Conservation (phyloP, 2,888 invertebrate species). For the Amblyjoppa fuscipennis region DNA sequence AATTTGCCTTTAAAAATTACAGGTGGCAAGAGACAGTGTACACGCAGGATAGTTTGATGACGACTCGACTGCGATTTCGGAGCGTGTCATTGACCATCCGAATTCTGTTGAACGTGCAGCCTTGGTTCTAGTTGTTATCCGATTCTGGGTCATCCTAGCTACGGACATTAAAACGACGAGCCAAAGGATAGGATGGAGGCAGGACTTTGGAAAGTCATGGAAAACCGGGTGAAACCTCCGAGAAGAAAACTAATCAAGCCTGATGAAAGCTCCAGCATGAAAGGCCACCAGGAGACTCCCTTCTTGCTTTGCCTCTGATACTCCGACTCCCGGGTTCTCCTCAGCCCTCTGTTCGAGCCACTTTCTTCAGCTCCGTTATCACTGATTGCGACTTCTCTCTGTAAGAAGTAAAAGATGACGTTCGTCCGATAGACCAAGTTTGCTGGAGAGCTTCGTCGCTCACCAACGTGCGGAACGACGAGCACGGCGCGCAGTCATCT, state of each 20-base stretch:
- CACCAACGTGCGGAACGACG: conserved; percentile 11
- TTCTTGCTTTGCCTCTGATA: conserved; percentile 43
- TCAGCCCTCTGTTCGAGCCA: conserved; percentile 36
- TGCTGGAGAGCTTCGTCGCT: conserved; percentile 19
- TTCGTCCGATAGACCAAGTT: conserved; percentile 51
- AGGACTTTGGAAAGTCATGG: conserved; percentile 18
- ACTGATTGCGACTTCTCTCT: conserved; percentile 68
- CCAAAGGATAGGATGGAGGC: background rate
- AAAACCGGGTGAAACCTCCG: conserved; percentile 46
- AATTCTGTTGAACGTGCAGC: background rate
- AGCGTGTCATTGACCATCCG: background rate
- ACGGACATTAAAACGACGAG: conserved; percentile 32
- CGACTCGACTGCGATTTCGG: background rate
- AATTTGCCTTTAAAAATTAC: background rate
- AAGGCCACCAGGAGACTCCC: conserved; percentile 67
- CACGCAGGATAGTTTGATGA: background rate
- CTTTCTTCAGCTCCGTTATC: conserved; percentile 65
- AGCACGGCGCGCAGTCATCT: background rate
- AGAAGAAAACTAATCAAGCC: conserved; percentile 71
- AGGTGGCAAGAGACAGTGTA: background rate
- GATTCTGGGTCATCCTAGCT: conserved; percentile 5
- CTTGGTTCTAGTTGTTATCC: conserved; percentile 1
- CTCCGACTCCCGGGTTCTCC: conserved; percentile 18
- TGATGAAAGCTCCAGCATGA: conserved; percentile 72
- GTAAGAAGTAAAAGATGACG: conserved; percentile 46